A percentile compares a stretch with the other conserved stretches of the same genome.
Conservation (phyloP, 2,888 invertebrate genomes). For the Stenodera caucasica region DNA sequence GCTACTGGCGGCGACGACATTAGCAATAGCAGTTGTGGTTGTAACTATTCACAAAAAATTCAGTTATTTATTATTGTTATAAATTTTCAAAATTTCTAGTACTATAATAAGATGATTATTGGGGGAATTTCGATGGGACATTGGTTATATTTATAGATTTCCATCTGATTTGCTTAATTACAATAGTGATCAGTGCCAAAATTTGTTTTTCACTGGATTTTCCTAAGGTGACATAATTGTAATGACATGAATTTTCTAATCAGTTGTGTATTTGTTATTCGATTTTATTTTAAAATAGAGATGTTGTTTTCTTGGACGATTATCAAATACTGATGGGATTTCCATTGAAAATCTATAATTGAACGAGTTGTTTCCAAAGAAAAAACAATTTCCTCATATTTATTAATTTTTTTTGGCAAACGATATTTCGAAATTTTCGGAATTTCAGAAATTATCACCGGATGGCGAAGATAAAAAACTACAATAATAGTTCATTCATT, state of each 20-base stretch:
- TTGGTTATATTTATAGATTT: not conserved
- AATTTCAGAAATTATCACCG: not conserved
- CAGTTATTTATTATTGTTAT: too few species aligned
- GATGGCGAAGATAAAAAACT: not conserved
- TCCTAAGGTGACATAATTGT: constrained; percentile 7
- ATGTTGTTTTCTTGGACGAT: not conserved
- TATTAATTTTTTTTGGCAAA: not conserved
- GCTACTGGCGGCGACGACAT: not conserved
- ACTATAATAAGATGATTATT: too few species aligned
- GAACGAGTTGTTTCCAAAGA: not conserved
- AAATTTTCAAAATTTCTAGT: too few species aligned
- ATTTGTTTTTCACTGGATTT: constrained; percentile 14
- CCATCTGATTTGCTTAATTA: not conserved
- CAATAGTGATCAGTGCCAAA: constrained; percentile 5
- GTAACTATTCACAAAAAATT: not conserved
- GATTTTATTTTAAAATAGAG: not conserved
- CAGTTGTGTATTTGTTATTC: not conserved
- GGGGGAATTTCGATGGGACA: not conserved
- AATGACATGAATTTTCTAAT: constrained; percentile 13
- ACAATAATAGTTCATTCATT: not conserved
- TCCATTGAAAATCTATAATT: not conserved
- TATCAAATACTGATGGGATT: constrained; percentile 2
- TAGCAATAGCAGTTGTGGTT: not conserved
- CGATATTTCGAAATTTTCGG: not conserved
- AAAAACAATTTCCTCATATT: not conserved